phyloP scores from a whole-genome alignment of 2,888 invertebrate genomes.

The Orthonychiurus folsomi region DNA sequence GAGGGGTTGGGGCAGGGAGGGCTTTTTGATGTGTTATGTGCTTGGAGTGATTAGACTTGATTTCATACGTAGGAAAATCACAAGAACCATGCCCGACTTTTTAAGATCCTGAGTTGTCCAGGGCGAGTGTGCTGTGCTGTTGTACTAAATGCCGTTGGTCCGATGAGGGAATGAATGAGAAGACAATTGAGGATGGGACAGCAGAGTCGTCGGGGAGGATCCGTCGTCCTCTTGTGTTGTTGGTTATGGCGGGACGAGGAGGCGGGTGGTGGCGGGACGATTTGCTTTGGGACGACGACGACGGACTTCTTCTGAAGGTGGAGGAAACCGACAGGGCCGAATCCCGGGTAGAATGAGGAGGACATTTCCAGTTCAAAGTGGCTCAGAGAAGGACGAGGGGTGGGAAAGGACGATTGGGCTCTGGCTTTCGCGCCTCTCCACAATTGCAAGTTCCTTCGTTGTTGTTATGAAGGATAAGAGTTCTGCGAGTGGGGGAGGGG shows the following conservation, averaged over 20 bases:
- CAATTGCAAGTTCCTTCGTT: not conserved
- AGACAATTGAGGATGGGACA: not conserved
- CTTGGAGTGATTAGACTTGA: not conserved
- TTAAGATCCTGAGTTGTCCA: no score
- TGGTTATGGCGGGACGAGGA: not conserved
- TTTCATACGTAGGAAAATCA: not conserved
- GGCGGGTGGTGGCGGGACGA: not conserved
- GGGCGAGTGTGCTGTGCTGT: no score
- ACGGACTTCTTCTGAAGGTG: no score
- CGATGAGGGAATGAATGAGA: not conserved
- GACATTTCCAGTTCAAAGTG: not conserved
- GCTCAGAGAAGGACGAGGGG: not conserved
- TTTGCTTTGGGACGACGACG: no score
- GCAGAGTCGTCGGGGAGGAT: not conserved
- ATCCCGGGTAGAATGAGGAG: slow-evolving; percentile 1
- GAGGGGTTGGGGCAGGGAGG: no score
- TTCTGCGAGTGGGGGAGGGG: not conserved
- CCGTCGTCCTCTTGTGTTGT: not conserved
- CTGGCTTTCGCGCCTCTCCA: not conserved
- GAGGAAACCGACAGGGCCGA: no score
- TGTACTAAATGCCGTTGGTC: not conserved
- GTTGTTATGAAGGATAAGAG: not conserved
- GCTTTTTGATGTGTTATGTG: not conserved
- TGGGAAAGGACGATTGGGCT: not conserved
- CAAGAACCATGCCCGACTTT: not conserved